A percentile compares a stretch with the other conserved stretches of the same genome.
Conservation (phyloP, 2,113 vertebrate genomes). For the Lagopus leucura region DNA sequence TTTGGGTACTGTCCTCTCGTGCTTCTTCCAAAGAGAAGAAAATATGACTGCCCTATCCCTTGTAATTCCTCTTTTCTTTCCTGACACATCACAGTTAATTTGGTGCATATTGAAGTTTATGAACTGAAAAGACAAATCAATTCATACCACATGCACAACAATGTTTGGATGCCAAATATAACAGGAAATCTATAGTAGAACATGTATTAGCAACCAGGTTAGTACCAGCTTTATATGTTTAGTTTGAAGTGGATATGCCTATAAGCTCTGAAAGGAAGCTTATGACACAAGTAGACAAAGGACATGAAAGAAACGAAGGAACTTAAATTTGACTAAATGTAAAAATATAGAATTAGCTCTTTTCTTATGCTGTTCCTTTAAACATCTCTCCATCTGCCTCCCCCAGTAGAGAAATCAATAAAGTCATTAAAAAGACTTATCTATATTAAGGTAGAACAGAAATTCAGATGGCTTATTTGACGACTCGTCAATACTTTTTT, state of each 20-base stretch:
- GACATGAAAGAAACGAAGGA: background rate
- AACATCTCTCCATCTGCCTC: rapidly evolving
- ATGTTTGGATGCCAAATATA: background rate
- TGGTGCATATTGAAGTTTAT: slow-evolving; percentile 10
- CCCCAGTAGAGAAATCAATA: background rate
- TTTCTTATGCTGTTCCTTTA: background rate
- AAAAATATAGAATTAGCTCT: background rate
- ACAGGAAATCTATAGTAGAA: background rate
- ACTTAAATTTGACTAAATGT: background rate
- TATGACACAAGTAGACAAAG: background rate
- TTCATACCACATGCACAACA: background rate
- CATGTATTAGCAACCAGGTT: background rate
- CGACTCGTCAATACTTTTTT: background rate
- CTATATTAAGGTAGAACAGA: background rate
- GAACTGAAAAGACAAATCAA: slow-evolving; percentile 22
- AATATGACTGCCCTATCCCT: background rate
- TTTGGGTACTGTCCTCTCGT: background rate
- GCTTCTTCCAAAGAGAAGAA: background rate
- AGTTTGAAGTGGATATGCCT: background rate
- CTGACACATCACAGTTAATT: background rate
- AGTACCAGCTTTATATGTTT: background rate
- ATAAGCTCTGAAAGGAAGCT: background rate
- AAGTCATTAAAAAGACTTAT: background rate
- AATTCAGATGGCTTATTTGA: background rate
- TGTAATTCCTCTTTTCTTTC: background rate